Conservation (phyloP, 2,797 vertebrate genomes). For the Mus minutoides region DNA sequence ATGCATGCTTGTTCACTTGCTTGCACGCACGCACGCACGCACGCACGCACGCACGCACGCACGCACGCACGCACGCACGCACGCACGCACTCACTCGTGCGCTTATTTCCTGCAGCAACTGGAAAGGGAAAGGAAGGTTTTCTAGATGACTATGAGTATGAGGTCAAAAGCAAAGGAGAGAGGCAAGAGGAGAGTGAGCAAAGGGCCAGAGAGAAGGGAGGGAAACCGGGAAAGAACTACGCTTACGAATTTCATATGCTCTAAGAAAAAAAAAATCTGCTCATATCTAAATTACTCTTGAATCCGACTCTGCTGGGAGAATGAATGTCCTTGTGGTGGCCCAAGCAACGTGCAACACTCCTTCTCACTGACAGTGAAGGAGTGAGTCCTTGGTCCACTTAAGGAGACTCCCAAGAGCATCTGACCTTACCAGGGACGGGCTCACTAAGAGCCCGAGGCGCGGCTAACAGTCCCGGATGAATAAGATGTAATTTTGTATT, state of each 20-base stretch:
- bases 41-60: too few species aligned
- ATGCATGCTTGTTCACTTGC: fast-evolving
- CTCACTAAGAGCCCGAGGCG: conserved; percentile 64
- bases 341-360: not conserved
- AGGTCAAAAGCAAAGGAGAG: not conserved
- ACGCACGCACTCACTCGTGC: too few species aligned
- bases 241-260: not conserved
- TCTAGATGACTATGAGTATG: conserved; percentile 3
- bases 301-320: conserved; percentile 27
- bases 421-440: conserved; percentile 61
- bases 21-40: too few species aligned
- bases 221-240: not conserved
- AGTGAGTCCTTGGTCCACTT: conserved; percentile 51
- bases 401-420: conserved; percentile 36
- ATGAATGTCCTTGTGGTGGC: conserved; percentile 41
- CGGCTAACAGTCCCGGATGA: conserved; percentile 69
- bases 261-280: not conserved
- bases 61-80: fast-evolving
- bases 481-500: conserved; percentile 70
- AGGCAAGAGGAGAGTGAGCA: not conserved
- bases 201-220: not conserved
- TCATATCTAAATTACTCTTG: conserved; percentile 45
- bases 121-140: not conserved
- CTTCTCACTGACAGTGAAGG: conserved; percentile 29
- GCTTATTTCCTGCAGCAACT: not conserved